Evolutionary conservation across 2,113 vertebrate genomes (phyloP).

Genomic region (Microtus montanus): DNA sequence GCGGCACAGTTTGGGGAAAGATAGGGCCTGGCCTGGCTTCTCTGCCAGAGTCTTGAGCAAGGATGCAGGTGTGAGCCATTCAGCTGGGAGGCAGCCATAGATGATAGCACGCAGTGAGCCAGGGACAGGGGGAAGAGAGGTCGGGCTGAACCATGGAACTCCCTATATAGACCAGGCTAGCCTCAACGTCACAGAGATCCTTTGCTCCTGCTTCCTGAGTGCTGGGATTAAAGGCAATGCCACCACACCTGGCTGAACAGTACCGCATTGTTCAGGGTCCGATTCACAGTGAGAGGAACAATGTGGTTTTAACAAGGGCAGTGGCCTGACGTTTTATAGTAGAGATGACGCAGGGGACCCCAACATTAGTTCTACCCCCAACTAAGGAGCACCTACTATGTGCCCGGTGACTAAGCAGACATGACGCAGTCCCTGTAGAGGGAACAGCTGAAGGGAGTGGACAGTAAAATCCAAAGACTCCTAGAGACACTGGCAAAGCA

Average conservation of each 20-base stretch:
- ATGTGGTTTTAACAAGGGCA: neutral
- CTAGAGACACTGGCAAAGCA: neutral
- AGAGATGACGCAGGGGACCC: neutral
- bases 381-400: neutral
- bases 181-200: neutral
- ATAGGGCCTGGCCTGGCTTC: neutral
- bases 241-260: neutral
- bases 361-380: neutral
- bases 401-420: neutral
- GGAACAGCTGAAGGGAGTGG: neutral
- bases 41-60: neutral
- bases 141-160: neutral
- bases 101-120: neutral
- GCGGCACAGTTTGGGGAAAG: neutral
- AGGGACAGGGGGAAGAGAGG: neutral
- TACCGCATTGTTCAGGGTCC: neutral
- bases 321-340: neutral
- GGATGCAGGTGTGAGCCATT: neutral
- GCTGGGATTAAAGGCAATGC: neutral
- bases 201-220: neutral
- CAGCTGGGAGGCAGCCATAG: neutral
- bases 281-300: neutral
- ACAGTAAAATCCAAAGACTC: neutral
- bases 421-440: neutral
- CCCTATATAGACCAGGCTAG: neutral